phyloP scores from a whole-genome alignment of 2,888 invertebrate species.

The Tetragonula carbonaria region DNA sequence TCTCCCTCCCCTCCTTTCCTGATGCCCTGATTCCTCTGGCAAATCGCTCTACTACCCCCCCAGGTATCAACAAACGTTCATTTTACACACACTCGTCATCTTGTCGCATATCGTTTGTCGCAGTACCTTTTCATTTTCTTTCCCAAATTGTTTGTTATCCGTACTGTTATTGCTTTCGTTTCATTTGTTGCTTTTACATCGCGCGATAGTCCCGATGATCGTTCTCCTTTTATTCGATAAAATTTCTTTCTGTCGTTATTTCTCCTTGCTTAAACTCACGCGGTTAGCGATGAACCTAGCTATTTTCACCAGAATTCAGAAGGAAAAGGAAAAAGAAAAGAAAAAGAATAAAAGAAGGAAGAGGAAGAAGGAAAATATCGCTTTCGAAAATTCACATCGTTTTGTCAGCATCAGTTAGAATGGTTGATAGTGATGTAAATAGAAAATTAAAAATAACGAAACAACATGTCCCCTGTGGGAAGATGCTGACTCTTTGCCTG shows the following conservation, averaged over 20 bases:
- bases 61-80: background rate
- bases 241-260: background rate
- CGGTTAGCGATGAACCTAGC: slow-evolving; percentile 61
- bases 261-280: slow-evolving; percentile 23
- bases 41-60: background rate
- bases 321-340: slow-evolving; percentile 30
- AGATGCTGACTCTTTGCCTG: slow-evolving; percentile 84
- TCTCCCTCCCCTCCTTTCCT: background rate
- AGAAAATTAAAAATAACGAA: slow-evolving; percentile 72
- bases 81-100: background rate
- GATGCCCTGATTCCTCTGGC: too few relatives aligned
- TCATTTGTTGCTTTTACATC: background rate
- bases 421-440: slow-evolving; percentile 78
- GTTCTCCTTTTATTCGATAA: background rate
- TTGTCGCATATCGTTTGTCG: background rate
- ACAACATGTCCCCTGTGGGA: slow-evolving; percentile 82
- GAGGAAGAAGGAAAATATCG: slow-evolving; percentile 25
- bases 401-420: slow-evolving; percentile 49
- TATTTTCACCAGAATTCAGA: slow-evolving; percentile 66
- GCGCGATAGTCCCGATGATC: background rate
- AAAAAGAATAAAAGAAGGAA: slow-evolving; percentile 22
- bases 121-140: background rate
- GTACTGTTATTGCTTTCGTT: background rate
- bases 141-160: background rate
- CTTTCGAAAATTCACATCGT: slow-evolving; percentile 35